Evolutionary conservation across 92 coral and sea anemone species (phyloP).

Genomic region (Siderastrea siderea): DNA sequence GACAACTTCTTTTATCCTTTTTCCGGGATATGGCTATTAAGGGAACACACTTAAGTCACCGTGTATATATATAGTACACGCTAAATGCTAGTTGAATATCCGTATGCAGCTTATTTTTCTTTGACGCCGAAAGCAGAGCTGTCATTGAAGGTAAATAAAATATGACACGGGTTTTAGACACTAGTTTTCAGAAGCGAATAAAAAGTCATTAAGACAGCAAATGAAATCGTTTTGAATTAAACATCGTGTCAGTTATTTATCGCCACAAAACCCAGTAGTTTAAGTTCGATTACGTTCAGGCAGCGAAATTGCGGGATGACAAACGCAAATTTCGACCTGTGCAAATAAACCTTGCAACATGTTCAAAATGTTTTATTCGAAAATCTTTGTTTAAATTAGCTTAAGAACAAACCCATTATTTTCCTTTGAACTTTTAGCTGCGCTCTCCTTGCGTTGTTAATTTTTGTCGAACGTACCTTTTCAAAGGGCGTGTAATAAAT

Average conservation of each 20-base stretch:
- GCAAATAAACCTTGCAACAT: background rate
- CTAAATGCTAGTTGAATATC: too few species aligned
- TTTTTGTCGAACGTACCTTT: background rate
- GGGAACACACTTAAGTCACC: too few species aligned
- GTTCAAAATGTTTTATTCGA: constrained; percentile 31
- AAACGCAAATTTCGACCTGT: background rate
- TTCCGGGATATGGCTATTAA: too few species aligned
- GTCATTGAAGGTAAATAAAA: background rate
- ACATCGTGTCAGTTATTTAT: background rate
- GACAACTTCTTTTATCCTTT: too few species aligned
- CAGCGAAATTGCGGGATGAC: background rate
- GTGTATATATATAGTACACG: too few species aligned
- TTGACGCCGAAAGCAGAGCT: background rate
- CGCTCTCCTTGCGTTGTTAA: background rate
- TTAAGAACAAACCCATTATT: background rate
- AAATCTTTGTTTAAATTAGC: background rate
- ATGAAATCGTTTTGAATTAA: background rate
- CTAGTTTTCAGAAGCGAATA: background rate
- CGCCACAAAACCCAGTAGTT: background rate
- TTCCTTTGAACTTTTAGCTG: background rate
- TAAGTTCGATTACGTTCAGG: background rate
- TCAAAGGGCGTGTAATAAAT: background rate
- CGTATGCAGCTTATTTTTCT: background rate
- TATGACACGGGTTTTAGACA: background rate
- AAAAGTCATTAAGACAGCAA: background rate